Evolutionary conservation across 2,888 invertebrate species (phyloP).

Genomic region (Teleiodes luculella): DNA sequence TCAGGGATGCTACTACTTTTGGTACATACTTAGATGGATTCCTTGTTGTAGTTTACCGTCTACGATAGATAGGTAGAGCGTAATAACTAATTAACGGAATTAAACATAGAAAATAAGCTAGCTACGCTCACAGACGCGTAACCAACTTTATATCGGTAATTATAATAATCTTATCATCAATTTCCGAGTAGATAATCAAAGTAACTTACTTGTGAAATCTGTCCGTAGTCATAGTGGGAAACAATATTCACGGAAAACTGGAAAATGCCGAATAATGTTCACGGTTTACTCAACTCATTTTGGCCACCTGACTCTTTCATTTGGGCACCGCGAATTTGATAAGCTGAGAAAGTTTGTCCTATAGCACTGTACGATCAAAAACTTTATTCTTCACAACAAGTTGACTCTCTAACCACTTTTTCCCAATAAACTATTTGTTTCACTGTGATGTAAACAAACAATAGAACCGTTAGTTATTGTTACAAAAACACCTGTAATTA

Average conservation of each 20-base stretch:
- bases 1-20: too few relatives aligned
- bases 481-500: slow-evolving; percentile 10
- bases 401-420: too few relatives aligned
- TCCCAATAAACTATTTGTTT: slow-evolving; percentile 16
- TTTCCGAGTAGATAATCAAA: slow-evolving; percentile 27
- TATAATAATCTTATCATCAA: slow-evolving; percentile 48
- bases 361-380: slow-evolving; percentile 36
- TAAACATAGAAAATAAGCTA: background rate
- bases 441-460: slow-evolving; percentile 1
- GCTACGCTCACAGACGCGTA: background rate
- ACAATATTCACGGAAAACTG: background rate
- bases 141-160: slow-evolving; percentile 2
- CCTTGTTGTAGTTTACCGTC: too few relatives aligned
- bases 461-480: background rate
- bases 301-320: slow-evolving; percentile 47
- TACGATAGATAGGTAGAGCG: too few relatives aligned
- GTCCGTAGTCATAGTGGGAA: slow-evolving; percentile 76
- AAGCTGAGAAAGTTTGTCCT: slow-evolving; percentile 64
- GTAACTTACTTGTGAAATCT: slow-evolving; percentile 81
- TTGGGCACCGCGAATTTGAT: slow-evolving; percentile 58
- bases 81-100: background rate
- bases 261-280: slow-evolving; percentile 10
- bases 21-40: background rate
- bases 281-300: slow-evolving; percentile 68
- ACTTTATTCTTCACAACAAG: background rate